Evolutionary conservation across 2,888 invertebrate species (phyloP).

Genomic region (Alviniconcha strummeri): DNA sequence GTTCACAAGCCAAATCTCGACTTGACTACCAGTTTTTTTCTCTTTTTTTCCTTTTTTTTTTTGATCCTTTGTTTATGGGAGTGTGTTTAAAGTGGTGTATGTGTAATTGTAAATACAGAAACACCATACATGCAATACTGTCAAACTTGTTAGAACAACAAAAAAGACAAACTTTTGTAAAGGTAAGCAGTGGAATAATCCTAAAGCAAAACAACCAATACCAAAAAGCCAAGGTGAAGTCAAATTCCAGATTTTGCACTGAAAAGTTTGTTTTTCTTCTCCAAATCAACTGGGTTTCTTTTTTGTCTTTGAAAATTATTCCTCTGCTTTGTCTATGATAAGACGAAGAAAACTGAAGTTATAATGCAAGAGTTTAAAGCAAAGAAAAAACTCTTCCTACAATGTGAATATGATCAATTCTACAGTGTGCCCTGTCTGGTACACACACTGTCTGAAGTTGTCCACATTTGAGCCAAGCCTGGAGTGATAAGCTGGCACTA

Average conservation of each 20-base stretch:
- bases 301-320: slow-evolving; percentile 1
- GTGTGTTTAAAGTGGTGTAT: slow-evolving; percentile 27
- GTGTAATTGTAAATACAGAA: slow-evolving; percentile 38
- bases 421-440: slow-evolving; percentile 23
- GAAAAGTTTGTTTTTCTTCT: too few species aligned
- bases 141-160: slow-evolving; percentile 33
- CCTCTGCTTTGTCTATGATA: slow-evolving; percentile 8
- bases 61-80: slow-evolving; percentile 32
- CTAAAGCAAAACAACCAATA: neutral
- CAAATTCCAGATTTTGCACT: neutral
- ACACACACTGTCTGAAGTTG: slow-evolving; percentile 4
- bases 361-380: neutral
- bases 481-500: too few species aligned
- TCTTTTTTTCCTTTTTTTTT: neutral
- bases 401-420: neutral
- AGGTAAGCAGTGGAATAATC: slow-evolving; percentile 16
- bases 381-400: neutral
- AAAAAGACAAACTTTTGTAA: slow-evolving; percentile 2
- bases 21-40: slow-evolving; percentile 34
- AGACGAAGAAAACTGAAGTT: slow-evolving; percentile 10
- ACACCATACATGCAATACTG: slow-evolving; percentile 42
- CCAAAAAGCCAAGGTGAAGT: neutral
- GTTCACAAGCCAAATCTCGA: slow-evolving; percentile 17
- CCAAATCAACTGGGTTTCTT: neutral
- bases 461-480: slow-evolving; percentile 5